Percentiles rank a stretch among this genome's conserved stretches.
phyloP scores from a whole-genome alignment of 2,113 vertebrate genomes.

The Spheniscus mendiculus region DNA sequence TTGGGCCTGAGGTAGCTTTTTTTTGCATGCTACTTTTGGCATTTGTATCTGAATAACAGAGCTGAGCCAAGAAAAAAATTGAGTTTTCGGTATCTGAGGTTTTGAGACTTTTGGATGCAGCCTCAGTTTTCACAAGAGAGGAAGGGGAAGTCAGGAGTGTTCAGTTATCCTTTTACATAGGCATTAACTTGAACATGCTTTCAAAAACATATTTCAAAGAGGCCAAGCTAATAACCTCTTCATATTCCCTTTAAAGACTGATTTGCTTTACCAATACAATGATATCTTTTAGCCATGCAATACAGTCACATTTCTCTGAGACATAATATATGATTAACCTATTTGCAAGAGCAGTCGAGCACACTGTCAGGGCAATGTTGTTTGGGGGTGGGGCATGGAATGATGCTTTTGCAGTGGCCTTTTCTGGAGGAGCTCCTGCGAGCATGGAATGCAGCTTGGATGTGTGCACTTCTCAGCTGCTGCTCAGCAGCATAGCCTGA shows the following conservation, averaged over 20 bases:
- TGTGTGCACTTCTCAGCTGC: background rate
- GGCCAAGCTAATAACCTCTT: background rate
- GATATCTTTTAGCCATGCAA: background rate
- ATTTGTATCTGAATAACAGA: background rate
- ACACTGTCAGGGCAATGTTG: background rate
- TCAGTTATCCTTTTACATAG: background rate
- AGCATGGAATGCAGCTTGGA: background rate
- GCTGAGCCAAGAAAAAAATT: background rate
- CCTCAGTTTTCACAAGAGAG: background rate
- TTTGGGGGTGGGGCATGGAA: background rate
- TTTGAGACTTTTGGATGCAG: background rate
- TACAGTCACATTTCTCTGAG: background rate
- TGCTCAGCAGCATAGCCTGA: background rate
- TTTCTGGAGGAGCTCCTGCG: background rate
- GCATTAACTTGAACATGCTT: background rate
- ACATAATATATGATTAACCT: background rate
- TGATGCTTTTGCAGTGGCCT: background rate
- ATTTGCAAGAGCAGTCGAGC: background rate
- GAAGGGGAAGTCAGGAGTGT: background rate
- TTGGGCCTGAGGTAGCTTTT: background rate
- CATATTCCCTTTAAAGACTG: background rate
- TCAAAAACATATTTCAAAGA: background rate
- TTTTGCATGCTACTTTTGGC: background rate
- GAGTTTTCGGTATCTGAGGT: background rate
- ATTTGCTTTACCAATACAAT: background rate